These are phyloP conservation scores for Cataglyphis albicans DNA, from an alignment of 2,888 invertebrate species.

Conservation along the genomic window DNA sequence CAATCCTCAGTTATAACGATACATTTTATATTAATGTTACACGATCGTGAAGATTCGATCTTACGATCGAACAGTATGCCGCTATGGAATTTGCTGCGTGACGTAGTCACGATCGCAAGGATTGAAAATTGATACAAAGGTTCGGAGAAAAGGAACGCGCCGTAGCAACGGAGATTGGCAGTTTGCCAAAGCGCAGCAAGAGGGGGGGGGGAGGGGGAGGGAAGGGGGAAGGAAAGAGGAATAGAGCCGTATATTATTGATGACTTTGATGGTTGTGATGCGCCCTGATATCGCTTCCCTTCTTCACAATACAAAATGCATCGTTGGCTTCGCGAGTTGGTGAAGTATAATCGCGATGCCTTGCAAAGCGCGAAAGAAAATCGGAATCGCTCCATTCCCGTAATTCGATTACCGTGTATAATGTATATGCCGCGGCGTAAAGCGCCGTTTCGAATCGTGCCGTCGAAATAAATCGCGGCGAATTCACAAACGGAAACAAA, in stretches of 20 bases:
- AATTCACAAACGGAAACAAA: slow-evolving; percentile 41
- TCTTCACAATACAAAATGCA: slow-evolving; percentile 46
- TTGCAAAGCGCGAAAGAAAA: slow-evolving; percentile 17
- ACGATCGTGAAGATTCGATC: not conserved
- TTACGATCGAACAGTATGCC: slow-evolving; percentile 52
- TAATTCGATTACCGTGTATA: slow-evolving; percentile 35
- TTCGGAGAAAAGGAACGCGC: slow-evolving; percentile 43
- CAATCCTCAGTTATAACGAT: not conserved
- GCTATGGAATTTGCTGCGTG: slow-evolving; percentile 54
- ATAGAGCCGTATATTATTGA: slow-evolving; percentile 69
- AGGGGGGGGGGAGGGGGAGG: slow-evolving; percentile 47
- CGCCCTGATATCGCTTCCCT: slow-evolving; percentile 46
- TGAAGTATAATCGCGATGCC: slow-evolving; percentile 1
- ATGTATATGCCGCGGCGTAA: slow-evolving; percentile 17
- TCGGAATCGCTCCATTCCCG: slow-evolving; percentile 18
- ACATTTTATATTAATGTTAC: not conserved
- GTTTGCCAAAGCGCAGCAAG: slow-evolving; percentile 65
- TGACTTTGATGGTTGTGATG: slow-evolving; percentile 66
- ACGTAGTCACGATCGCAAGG: slow-evolving; percentile 53
- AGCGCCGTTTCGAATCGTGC: not conserved
- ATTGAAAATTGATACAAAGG: slow-evolving; percentile 42
- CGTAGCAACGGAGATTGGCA: slow-evolving; percentile 64
- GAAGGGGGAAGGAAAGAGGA: slow-evolving; percentile 53
- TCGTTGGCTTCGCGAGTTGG: slow-evolving; percentile 32
- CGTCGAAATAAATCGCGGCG: slow-evolving; percentile 34